Evolutionary conservation across 2,888 invertebrate species (phyloP).

Genomic region (Strigamia transsilvanica): DNA sequence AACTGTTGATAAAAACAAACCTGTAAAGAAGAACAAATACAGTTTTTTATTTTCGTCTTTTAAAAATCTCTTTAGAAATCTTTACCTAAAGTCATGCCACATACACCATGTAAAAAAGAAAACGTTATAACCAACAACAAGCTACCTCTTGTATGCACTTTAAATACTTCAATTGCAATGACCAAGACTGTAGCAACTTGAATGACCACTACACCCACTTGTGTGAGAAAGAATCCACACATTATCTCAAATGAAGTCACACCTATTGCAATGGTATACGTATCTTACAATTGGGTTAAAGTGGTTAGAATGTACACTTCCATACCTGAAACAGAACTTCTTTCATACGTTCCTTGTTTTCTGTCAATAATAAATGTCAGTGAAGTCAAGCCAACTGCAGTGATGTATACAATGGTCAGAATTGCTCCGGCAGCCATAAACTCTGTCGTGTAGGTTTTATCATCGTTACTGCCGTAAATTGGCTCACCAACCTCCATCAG

Average conservation of each 20-base stretch:
- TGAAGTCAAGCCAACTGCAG: slow-evolving; percentile 92
- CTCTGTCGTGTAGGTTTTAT: slow-evolving; percentile 70
- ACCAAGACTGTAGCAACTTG: slow-evolving; percentile 89
- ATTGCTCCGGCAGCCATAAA: slow-evolving; percentile 96
- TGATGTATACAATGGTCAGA: slow-evolving; percentile 90
- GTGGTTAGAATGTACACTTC: background rate
- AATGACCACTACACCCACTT: slow-evolving; percentile 93
- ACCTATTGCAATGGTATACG: slow-evolving; percentile 67
- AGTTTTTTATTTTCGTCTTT: slow-evolving; percentile 50
- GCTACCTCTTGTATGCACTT: slow-evolving; percentile 88
- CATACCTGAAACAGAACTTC: slow-evolving; percentile 87
- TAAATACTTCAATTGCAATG: slow-evolving; percentile 89
- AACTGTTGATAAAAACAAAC: no score
- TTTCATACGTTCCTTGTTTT: slow-evolving; percentile 88
- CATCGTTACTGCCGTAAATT: no score
- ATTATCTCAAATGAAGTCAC: slow-evolving; percentile 90
- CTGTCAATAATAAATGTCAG: slow-evolving; percentile 89
- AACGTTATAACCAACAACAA: slow-evolving; percentile 83
- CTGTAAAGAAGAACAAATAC: no score
- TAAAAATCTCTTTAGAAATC: background rate
- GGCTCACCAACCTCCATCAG: no score
- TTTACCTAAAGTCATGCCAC: slow-evolving; percentile 95
- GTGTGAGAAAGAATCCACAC: slow-evolving; percentile 90
- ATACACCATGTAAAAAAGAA: slow-evolving; percentile 87
- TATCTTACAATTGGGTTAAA: background rate